phyloP scores from a whole-genome alignment of 2,113 vertebrate species.

The Tylochromis polylepis region DNA sequence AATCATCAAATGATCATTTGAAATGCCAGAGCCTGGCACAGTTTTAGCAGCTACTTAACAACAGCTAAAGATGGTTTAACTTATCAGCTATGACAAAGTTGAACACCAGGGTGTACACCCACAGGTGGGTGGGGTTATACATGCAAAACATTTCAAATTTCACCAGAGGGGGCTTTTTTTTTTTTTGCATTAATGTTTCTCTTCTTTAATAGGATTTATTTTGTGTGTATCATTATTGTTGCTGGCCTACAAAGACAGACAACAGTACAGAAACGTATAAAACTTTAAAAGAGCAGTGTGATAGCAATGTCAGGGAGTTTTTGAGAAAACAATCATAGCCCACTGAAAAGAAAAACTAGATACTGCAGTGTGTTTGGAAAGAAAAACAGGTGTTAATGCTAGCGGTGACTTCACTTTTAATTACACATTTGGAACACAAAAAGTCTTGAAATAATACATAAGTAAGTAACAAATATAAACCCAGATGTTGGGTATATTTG shows the following conservation, averaged over 20 bases:
- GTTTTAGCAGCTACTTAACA: background rate
- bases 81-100: background rate
- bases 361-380: too few relatives aligned
- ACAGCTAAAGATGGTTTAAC: background rate
- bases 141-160: background rate
- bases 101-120: background rate
- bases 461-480: background rate
- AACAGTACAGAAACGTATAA: background rate
- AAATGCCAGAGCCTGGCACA: background rate
- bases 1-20: background rate
- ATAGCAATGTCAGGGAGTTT: background rate
- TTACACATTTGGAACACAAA: background rate
- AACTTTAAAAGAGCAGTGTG: too few relatives aligned
- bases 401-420: background rate
- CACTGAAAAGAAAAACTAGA: too few relatives aligned
- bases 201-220: background rate
- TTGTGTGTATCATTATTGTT: background rate
- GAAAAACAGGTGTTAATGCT: background rate
- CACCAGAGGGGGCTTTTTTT: fast-evolving
- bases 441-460: background rate
- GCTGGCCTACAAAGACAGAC: background rate
- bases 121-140: background rate
- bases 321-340: background rate
- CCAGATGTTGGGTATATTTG: background rate
- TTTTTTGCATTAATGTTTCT: background rate